phyloP scores from a whole-genome alignment of 2,888 invertebrate species.

The Busseola fusca region DNA sequence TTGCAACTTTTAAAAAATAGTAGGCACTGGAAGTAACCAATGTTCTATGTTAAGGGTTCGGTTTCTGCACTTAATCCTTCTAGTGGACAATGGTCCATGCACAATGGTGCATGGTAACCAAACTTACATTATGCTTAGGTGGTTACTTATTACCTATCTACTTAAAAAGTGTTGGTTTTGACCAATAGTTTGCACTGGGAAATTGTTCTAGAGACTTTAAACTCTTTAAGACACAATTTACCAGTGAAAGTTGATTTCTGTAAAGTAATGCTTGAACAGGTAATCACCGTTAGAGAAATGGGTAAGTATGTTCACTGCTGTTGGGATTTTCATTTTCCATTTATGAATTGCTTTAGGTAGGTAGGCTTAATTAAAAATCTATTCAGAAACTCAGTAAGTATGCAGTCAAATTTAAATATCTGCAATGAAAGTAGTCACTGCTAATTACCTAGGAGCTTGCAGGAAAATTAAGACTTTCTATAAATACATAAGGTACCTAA shows the following conservation, averaged over 20 bases:
- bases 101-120: too few relatives aligned
- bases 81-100: too few relatives aligned
- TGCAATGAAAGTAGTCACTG: neutral
- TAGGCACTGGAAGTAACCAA: neutral
- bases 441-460: neutral
- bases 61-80: too few relatives aligned
- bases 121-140: neutral
- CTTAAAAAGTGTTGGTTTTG: neutral
- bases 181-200: neutral
- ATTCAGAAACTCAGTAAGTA: neutral
- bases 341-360: neutral
- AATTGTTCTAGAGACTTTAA: neutral
- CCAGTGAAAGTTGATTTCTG: neutral
- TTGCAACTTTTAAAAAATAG: slow-evolving; percentile 16
- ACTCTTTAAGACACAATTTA: neutral
- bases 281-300: neutral
- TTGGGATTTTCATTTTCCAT: neutral
- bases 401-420: neutral
- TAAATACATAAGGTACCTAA: slow-evolving; percentile 19
- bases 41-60: too few relatives aligned
- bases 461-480: slow-evolving; percentile 31
- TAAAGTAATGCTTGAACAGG: neutral
- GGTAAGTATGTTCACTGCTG: neutral
- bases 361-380: neutral
- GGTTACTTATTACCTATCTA: neutral